A percentile compares a stretch with the other conserved stretches of the same genome.
Evolutionary conservation across 2,888 invertebrate genomes (phyloP).

Genomic region (Coronaproctus castanopsis): DNA sequence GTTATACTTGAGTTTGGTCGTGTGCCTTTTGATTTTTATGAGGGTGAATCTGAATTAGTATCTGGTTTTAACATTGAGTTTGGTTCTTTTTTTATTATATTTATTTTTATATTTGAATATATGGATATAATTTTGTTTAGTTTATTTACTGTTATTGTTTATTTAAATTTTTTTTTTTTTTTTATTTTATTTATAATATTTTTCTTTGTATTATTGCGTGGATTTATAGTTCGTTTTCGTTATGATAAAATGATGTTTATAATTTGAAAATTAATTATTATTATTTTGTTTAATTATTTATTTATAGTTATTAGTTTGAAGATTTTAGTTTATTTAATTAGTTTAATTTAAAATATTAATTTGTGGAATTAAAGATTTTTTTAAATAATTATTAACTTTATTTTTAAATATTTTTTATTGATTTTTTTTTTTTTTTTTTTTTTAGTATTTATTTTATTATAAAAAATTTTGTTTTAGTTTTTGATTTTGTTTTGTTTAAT

Average conservation of each 20-base stretch:
- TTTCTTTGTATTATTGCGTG: constrained; percentile 2
- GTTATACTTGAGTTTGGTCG: constrained; percentile 34
- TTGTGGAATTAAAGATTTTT: constrained; percentile 41
- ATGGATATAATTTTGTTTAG: constrained; percentile 30
- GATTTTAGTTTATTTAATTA: constrained; percentile 34
- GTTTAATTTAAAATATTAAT: constrained; percentile 45
- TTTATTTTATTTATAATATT: constrained; percentile 1
- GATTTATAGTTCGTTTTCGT: constrained; percentile 6
- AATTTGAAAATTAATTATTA: constrained; percentile 4
- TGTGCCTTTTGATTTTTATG: constrained; percentile 35
- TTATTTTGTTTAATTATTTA: constrained; percentile 2
- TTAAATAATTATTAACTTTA: constrained; percentile 5
- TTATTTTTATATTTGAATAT: constrained; percentile 1
- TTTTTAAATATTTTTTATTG: constrained; percentile 6
- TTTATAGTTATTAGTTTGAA: background rate
- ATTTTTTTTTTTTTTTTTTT: too few species aligned
- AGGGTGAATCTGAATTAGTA: too few species aligned
- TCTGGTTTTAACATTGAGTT: too few species aligned
- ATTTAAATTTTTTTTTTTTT: constrained; percentile 1
- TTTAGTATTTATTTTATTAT: too few species aligned
- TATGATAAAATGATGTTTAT: constrained; percentile 6
- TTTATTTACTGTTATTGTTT: constrained; percentile 36
- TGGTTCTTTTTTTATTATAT: too few species aligned
- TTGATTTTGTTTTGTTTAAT: too few species aligned
- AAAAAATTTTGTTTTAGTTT: too few species aligned